phyloP scores from a whole-genome alignment of 2,113 vertebrate species.

The Phoenicopterus ruber region DNA sequence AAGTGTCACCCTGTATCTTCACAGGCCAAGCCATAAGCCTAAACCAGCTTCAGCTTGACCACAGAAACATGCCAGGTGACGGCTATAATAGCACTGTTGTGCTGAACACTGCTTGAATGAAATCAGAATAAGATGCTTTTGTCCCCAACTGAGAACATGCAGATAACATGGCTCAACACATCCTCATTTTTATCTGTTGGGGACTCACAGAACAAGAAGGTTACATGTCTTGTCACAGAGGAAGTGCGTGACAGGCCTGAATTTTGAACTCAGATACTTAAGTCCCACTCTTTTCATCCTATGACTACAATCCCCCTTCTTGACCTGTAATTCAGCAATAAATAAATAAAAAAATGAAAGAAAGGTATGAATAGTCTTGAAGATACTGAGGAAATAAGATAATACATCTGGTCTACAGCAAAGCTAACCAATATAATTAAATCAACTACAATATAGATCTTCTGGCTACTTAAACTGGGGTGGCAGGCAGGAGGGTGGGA shows the following conservation, averaged over 20 bases:
- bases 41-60: not conserved
- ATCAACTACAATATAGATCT: not conserved
- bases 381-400: not conserved
- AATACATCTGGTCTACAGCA: not conserved
- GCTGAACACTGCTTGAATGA: rapidly evolving
- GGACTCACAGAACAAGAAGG: not conserved
- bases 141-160: not conserved
- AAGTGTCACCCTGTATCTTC: not conserved
- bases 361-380: not conserved
- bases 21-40: not conserved
- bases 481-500: too few species aligned
- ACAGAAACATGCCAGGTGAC: not conserved
- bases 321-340: not conserved
- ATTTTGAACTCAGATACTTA: not conserved
- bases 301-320: not conserved
- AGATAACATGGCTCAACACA: not conserved
- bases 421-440: not conserved
- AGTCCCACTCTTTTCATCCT: not conserved
- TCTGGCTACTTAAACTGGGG: not conserved
- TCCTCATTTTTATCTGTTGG: not conserved
- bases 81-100: not conserved
- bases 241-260: not conserved
- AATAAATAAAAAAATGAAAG: not conserved
- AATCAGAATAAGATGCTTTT: not conserved
- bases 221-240: not conserved